Conservation (phyloP, 2,888 invertebrate genomes). For the Ischnus inquisitorius region DNA sequence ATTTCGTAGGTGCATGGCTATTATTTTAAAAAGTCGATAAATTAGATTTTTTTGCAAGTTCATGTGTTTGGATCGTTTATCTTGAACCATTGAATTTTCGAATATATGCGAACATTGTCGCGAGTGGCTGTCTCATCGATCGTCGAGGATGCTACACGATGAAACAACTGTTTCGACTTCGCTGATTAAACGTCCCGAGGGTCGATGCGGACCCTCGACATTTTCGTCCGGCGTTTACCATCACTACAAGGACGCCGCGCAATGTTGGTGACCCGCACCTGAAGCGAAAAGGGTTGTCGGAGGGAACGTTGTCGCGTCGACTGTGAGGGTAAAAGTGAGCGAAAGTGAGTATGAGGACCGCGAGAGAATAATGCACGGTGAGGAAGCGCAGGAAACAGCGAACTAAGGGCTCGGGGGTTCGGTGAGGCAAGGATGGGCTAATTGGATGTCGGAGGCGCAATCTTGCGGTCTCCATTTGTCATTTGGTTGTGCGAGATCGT, state of each 20-base stretch:
- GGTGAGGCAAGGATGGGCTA: conserved; percentile 73
- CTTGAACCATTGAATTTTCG: not conserved
- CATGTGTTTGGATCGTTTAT: not conserved
- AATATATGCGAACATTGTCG: not conserved
- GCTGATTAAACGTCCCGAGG: conserved; percentile 80
- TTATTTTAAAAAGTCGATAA: not conserved
- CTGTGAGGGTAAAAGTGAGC: conserved; percentile 13
- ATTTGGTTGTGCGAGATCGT: conserved; percentile 76
- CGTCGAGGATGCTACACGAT: conserved; percentile 1
- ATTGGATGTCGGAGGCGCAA: conserved; percentile 81
- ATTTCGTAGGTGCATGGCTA: not conserved
- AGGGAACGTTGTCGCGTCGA: conserved; percentile 13
- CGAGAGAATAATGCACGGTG: conserved; percentile 7
- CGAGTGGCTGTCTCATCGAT: conserved; percentile 3
- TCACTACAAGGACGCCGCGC: conserved; percentile 4
- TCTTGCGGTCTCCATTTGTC: conserved; percentile 83
- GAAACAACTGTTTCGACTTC: conserved; percentile 63
- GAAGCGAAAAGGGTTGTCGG: conserved; percentile 45
- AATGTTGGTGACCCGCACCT: conserved; percentile 43
- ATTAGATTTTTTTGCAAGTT: not conserved
- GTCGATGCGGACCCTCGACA: conserved; percentile 70
- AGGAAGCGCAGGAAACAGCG: not conserved
- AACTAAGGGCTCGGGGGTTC: conserved; percentile 34
- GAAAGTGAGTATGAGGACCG: conserved; percentile 26
- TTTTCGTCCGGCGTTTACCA: conserved; percentile 65